phyloP scores from a whole-genome alignment of 2,888 invertebrate genomes.

The Calameuta filiformis region DNA sequence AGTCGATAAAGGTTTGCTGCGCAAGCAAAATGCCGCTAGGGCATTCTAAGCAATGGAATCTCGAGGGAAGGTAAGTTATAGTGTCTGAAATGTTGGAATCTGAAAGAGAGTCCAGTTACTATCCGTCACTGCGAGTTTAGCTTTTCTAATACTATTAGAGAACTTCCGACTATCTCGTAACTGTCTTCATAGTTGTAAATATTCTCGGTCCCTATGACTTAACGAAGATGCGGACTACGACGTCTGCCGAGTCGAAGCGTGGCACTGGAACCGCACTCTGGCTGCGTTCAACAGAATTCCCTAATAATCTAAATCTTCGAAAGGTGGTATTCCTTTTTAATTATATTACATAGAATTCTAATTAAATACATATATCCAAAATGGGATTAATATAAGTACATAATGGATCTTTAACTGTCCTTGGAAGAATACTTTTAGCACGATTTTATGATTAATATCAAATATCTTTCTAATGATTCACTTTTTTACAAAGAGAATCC shows the following conservation, averaged over 20 bases:
- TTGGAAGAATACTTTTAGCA: too few species aligned
- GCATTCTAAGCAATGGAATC: constrained; percentile 23
- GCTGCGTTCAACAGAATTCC: neutral
- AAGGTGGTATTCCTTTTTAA: neutral
- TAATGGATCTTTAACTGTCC: too few species aligned
- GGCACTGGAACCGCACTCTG: constrained; percentile 6
- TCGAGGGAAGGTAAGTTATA: constrained; percentile 20
- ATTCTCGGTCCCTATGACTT: neutral
- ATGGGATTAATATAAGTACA: neutral
- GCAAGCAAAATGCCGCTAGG: constrained; percentile 19
- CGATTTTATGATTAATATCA: too few species aligned
- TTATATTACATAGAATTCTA: neutral
- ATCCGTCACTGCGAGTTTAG: neutral
- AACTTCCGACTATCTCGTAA: constrained; percentile 4
- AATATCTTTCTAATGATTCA: too few species aligned
- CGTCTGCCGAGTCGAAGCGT: neutral
- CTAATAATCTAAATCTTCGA: neutral
- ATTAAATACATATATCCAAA: neutral
- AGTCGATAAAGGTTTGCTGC: constrained; percentile 20
- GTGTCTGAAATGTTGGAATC: constrained; percentile 7
- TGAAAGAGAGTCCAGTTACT: neutral
- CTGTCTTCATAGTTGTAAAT: neutral
- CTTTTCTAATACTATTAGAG: constrained; percentile 16
- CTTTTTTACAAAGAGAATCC: too few species aligned
- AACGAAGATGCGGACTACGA: neutral